Percentiles rank a stretch among this genome's conserved stretches.
phyloP scores from a whole-genome alignment of 2,113 vertebrate species.

The Pomatorhinus ruficollis region DNA sequence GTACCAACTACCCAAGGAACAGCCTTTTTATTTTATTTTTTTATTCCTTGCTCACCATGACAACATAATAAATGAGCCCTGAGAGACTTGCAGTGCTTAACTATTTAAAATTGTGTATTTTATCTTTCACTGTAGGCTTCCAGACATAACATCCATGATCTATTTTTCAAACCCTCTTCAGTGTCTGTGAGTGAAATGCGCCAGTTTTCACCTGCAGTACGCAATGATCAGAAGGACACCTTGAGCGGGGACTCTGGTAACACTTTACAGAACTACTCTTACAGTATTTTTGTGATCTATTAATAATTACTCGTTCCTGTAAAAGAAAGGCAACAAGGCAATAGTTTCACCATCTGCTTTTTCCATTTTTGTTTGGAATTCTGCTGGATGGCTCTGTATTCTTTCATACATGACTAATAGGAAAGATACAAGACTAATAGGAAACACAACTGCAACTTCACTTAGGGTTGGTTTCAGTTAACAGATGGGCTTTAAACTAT shows the following conservation, averaged over 20 bases:
- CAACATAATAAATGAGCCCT: constrained; percentile 75
- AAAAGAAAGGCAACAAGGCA: constrained; percentile 59
- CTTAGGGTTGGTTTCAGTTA: constrained; percentile 78
- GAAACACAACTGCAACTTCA: constrained; percentile 76
- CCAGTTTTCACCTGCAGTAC: constrained; percentile 38
- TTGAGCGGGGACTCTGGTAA: constrained; percentile 9
- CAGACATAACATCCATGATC: constrained; percentile 53
- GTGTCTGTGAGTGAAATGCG: constrained; percentile 54
- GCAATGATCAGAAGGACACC: constrained; percentile 38
- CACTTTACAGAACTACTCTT: constrained; percentile 20
- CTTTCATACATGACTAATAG: constrained; percentile 80
- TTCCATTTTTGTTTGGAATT: constrained; percentile 67
- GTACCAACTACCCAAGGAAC: constrained; percentile 69
- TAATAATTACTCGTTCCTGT: constrained; percentile 65
- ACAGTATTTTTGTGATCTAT: constrained; percentile 48
- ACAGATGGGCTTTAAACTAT: constrained; percentile 81
- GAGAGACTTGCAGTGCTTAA: constrained; percentile 52
- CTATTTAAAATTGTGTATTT: constrained; percentile 67
- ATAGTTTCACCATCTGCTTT: constrained; percentile 74
- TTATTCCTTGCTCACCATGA: constrained; percentile 71
- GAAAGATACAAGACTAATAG: constrained; percentile 79
- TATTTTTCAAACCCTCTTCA: constrained; percentile 44
- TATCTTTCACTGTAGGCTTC: constrained; percentile 56
- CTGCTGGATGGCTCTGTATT: constrained; percentile 72
- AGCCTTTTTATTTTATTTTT: constrained; percentile 71